These are phyloP conservation scores for Zaprionus inermis DNA, from an alignment of 1,140 invertebrate species.

Conservation along the genomic window DNA sequence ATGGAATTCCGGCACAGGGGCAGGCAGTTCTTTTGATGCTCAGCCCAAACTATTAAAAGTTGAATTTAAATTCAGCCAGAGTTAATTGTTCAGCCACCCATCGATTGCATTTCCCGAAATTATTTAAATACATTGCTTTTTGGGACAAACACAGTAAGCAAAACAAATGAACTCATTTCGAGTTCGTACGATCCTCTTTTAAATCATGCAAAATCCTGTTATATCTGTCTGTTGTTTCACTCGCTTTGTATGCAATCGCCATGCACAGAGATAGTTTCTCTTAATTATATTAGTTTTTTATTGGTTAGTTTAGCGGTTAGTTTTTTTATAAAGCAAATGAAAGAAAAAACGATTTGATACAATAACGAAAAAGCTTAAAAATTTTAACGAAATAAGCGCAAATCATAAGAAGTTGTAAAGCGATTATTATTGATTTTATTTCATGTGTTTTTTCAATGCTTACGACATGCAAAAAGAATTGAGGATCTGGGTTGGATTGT, in stretches of 20 bases:
- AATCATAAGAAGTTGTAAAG: slow-evolving; percentile 35
- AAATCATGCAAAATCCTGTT: slow-evolving; percentile 31
- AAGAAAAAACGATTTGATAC: slow-evolving; percentile 30
- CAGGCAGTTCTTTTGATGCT: not conserved
- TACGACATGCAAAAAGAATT: slow-evolving; percentile 16
- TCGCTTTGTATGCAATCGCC: slow-evolving; percentile 5
- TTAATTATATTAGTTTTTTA: slow-evolving; percentile 11
- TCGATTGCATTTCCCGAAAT: slow-evolving; percentile 27
- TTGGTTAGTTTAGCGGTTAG: slow-evolving; percentile 46
- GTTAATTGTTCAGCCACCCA: not conserved
- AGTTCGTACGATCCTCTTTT: not conserved
- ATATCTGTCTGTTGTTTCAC: not conserved
- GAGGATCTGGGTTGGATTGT: slow-evolving; percentile 1
- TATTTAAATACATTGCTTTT: not conserved
- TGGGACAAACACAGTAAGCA: slow-evolving; percentile 56
- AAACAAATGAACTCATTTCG: slow-evolving; percentile 12
- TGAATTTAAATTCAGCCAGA: not conserved
- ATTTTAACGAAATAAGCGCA: slow-evolving; percentile 36
- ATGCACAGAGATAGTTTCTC: slow-evolving; percentile 16
- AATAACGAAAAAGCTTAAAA: slow-evolving; percentile 22
- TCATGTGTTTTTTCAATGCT: not conserved
- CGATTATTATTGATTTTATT: slow-evolving; percentile 11
- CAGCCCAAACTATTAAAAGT: not conserved
- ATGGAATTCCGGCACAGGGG: not conserved
- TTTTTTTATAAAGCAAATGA: slow-evolving; percentile 35